phyloP scores from a whole-genome alignment of 2,797 vertebrate genomes.

The Denticeps clupeoides region DNA sequence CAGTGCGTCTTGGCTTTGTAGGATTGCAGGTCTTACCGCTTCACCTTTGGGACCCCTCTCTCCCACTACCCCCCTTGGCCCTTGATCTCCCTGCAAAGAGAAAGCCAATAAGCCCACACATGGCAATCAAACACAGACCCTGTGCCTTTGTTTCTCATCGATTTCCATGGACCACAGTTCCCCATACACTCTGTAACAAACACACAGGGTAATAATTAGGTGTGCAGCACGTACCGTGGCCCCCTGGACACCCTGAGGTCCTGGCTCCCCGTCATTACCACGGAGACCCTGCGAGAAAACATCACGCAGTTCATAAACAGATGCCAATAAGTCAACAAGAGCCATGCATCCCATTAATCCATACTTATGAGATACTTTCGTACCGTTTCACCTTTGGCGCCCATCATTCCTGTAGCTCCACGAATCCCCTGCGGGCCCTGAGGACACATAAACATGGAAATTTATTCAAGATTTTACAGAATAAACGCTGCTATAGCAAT shows the following conservation, averaged over 20 bases:
- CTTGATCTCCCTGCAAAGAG: slow-evolving; percentile 73
- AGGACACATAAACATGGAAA: slow-evolving; percentile 29
- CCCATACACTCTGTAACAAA: too few relatives aligned
- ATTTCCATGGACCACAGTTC: too few relatives aligned
- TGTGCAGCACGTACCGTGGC: slow-evolving; percentile 66
- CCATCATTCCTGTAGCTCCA: slow-evolving; percentile 79
- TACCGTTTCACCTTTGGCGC: slow-evolving; percentile 81
- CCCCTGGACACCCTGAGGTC: slow-evolving; percentile 79
- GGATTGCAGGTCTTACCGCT: slow-evolving; percentile 44
- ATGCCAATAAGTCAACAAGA: too few relatives aligned
- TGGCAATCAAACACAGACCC: not conserved
- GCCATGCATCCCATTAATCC: too few relatives aligned
- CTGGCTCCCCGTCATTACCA: slow-evolving; percentile 80
- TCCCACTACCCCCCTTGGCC: slow-evolving; percentile 77
- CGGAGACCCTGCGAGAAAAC: slow-evolving; percentile 66
- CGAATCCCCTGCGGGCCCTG: slow-evolving; percentile 82
- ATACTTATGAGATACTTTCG: too few relatives aligned
- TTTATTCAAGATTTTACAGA: not conserved
- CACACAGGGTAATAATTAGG: too few relatives aligned
- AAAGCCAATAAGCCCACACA: slow-evolving; percentile 17
- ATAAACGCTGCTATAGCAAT: not conserved
- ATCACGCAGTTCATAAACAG: not conserved
- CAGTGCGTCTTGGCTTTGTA: not conserved
- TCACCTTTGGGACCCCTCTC: slow-evolving; percentile 81
- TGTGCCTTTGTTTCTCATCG: too few relatives aligned